Evolutionary conservation across 2,113 vertebrate species (phyloP).

Genomic region (Aegithalos caudatus): DNA sequence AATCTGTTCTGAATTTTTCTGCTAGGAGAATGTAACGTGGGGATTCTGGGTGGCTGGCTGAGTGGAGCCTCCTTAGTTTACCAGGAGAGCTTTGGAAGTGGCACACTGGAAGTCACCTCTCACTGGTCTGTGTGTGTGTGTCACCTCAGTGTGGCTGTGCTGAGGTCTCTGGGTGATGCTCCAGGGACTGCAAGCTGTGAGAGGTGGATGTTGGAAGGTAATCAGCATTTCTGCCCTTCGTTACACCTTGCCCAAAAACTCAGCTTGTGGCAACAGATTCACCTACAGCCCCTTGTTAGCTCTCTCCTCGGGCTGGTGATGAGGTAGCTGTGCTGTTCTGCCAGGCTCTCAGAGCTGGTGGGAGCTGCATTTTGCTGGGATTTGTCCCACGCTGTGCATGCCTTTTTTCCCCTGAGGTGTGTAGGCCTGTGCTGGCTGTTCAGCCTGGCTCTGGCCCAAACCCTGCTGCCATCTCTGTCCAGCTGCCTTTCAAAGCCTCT

Average conservation of each 20-base stretch:
- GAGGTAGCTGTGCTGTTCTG: rapidly evolving
- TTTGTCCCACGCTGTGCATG: too few relatives aligned
- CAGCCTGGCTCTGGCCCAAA: background rate
- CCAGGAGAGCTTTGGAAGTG: background rate
- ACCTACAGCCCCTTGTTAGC: background rate
- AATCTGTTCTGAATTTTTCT: background rate
- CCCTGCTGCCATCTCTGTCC: background rate
- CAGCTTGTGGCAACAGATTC: background rate
- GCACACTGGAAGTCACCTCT: background rate
- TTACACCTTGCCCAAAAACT: background rate
- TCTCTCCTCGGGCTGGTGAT: background rate
- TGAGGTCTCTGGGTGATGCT: background rate
- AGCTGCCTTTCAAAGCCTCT: background rate
- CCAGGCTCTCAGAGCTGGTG: background rate
- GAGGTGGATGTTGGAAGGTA: background rate
- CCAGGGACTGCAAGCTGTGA: background rate
- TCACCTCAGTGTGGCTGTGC: background rate
- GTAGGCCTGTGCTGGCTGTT: background rate
- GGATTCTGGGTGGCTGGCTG: background rate
- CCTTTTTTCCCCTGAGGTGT: background rate
- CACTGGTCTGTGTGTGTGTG: background rate
- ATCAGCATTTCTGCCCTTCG: background rate
- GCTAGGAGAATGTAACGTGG: background rate
- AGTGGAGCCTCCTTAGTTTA: background rate
- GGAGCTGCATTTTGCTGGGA: rapidly evolving